A percentile compares a stretch with the other conserved stretches of the same genome.
These are phyloP conservation scores for Oxyura jamaicensis DNA, from an alignment of 2,113 vertebrate genomes.

Conservation along the genomic window DNA sequence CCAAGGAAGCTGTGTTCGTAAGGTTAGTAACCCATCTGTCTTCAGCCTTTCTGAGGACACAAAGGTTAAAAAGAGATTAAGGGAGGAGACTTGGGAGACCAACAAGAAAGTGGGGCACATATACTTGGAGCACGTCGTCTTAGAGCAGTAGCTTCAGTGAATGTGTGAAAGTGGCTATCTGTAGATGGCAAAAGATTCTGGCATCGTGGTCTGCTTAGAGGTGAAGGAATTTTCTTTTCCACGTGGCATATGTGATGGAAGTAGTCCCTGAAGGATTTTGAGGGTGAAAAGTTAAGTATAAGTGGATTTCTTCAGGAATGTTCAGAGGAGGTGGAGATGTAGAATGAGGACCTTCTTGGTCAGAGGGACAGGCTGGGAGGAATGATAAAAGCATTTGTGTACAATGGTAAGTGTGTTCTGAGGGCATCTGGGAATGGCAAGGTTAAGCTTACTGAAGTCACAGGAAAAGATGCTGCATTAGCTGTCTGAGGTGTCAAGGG, in stretches of 20 bases:
- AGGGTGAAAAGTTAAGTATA: neutral
- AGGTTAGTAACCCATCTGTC: neutral
- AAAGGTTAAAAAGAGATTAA: neutral
- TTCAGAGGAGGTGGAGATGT: neutral
- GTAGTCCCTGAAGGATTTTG: neutral
- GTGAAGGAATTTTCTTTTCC: neutral
- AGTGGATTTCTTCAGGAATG: neutral
- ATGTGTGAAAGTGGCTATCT: neutral
- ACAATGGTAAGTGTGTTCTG: neutral
- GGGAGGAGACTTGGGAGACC: neutral
- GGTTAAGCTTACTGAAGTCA: neutral
- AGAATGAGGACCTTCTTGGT: neutral
- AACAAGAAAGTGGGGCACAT: neutral
- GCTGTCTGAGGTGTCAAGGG: neutral
- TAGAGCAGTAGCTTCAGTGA: neutral
- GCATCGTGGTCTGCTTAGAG: neutral
- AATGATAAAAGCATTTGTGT: neutral
- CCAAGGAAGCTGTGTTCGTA: neutral
- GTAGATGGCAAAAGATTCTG: neutral
- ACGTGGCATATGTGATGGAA: neutral
- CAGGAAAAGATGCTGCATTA: neutral
- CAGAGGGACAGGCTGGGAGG: neutral
- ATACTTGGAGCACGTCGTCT: neutral
- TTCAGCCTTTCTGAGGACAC: neutral
- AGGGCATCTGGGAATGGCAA: neutral